phyloP scores from a whole-genome alignment of 1,140 invertebrate genomes.

The Scaptodrosophila lebanonensis region DNA sequence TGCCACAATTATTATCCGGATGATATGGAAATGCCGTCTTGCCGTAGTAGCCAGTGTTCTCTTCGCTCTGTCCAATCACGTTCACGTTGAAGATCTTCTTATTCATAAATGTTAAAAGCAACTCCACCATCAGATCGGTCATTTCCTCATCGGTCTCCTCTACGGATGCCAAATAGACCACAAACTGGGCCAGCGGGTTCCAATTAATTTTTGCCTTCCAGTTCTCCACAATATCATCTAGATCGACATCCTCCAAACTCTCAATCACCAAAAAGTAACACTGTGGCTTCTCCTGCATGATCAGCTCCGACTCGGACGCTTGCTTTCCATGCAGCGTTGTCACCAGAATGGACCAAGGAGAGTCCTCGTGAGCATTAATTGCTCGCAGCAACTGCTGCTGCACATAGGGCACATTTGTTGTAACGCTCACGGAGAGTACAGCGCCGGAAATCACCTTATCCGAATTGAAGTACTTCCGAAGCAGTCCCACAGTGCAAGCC shows the following conservation, averaged over 20 bases:
- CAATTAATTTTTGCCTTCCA: slow-evolving; percentile 66
- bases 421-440: slow-evolving; percentile 51
- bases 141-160: slow-evolving; percentile 72
- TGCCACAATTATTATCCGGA: slow-evolving; percentile 71
- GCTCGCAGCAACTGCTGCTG: slow-evolving; percentile 44
- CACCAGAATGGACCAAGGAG: slow-evolving; percentile 50
- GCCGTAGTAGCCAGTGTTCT: slow-evolving; percentile 48
- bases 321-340: slow-evolving; percentile 14
- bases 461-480: slow-evolving; percentile 63
- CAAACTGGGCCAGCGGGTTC: slow-evolving; percentile 71
- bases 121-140: slow-evolving; percentile 66
- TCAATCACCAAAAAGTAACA: slow-evolving; percentile 63
- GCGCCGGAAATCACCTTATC: slow-evolving; percentile 53
- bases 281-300: slow-evolving; percentile 62
- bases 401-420: slow-evolving; percentile 23
- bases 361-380: slow-evolving; percentile 15
- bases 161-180: slow-evolving; percentile 54
- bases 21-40: slow-evolving; percentile 70
- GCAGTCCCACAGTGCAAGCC: slow-evolving; percentile 50
- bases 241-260: slow-evolving; percentile 47
- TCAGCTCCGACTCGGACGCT: background rate
- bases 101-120: slow-evolving; percentile 61
- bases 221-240: slow-evolving; percentile 32
- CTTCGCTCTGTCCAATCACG: slow-evolving; percentile 65
- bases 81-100: slow-evolving; percentile 71